Evolutionary conservation across 2,888 invertebrate genomes (phyloP), one percentile per base, ranked within the genome.

Genomic region (Drosophila meridiana): DNA sequence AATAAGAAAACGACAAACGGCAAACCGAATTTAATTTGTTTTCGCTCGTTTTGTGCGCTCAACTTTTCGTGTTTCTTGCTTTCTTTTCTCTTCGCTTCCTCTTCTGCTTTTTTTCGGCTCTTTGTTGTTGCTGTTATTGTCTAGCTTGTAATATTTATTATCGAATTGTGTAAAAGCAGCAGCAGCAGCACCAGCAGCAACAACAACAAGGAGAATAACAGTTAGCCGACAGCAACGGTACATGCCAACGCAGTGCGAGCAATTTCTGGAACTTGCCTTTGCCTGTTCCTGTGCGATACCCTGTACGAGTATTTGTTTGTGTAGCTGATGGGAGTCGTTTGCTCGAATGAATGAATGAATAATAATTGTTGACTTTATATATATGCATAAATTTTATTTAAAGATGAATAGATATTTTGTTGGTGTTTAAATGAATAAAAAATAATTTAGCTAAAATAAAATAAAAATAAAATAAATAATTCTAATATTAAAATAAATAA

Each of bases 121-220:
- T 66, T 79, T 73, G 76, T 82, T 60, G 26, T 47, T 63, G n/a
- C 36, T 60, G 28, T 70, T 80, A 73, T 84, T 75, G 85, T 89
- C 89, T 89, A 81, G 87, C 89, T 89, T 84, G 84, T 89, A 85
- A 89, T 89, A 85, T 85, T 85, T 85, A 89, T 85, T 85, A 89
- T 89, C 87, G 89, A 85, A 89, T 85, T 84, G 83, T 82, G 82
- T 76, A 82, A 75, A 70, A 71, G 56, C 52, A 69, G 69, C 66
- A 70, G 50, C 40, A 58, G 14, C 52, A 69, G 65, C 66, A 69
- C 34, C 38, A 59, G 11, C 20, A 52, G 2, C 52, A 40, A 5
- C 40, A 38, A 40, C 55, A 56, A 56, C 40, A 40, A 40, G 9
- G 8, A 4, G 28, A 56, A 30, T 28, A 34, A 42, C 56, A 30